These are phyloP conservation scores for Schizopygopsis pylzovi DNA, from an alignment of 2,797 vertebrate genomes.

Conservation along the genomic window DNA sequence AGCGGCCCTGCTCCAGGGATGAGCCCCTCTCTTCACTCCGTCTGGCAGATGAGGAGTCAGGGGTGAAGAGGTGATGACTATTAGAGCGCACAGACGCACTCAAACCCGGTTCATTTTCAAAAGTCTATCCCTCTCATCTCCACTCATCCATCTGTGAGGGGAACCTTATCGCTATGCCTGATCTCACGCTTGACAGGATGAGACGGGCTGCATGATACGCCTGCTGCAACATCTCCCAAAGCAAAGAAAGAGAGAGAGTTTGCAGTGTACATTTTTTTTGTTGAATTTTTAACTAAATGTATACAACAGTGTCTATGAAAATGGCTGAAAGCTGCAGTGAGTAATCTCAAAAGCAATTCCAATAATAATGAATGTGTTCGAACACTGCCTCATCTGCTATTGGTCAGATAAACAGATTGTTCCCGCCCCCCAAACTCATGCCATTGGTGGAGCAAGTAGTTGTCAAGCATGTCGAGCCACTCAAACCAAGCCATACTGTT, in stretches of 20 bases:
- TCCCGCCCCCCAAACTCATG: neutral
- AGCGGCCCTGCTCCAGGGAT: constrained; percentile 50
- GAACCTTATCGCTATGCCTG: constrained; percentile 46
- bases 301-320: neutral
- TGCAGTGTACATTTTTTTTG: neutral
- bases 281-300: neutral
- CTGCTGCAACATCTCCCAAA: neutral
- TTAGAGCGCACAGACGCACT: constrained; percentile 45
- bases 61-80: constrained; percentile 62
- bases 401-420: neutral
- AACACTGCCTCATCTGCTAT: neutral
- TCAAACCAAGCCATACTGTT: no score
- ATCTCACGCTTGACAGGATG: constrained; percentile 40
- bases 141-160: constrained; percentile 55
- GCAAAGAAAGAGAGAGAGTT: neutral
- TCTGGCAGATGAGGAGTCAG: constrained; percentile 52
- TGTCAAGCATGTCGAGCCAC: neutral
- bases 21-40: constrained; percentile 42
- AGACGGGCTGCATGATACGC: neutral
- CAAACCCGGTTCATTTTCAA: constrained; percentile 58
- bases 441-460: neutral
- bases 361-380: neutral
- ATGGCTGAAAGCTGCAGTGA: neutral
- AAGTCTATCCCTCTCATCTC: constrained; percentile 48
- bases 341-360: neutral